Conservation (phyloP, 2,113 vertebrate genomes). For the Labeo catla region DNA sequence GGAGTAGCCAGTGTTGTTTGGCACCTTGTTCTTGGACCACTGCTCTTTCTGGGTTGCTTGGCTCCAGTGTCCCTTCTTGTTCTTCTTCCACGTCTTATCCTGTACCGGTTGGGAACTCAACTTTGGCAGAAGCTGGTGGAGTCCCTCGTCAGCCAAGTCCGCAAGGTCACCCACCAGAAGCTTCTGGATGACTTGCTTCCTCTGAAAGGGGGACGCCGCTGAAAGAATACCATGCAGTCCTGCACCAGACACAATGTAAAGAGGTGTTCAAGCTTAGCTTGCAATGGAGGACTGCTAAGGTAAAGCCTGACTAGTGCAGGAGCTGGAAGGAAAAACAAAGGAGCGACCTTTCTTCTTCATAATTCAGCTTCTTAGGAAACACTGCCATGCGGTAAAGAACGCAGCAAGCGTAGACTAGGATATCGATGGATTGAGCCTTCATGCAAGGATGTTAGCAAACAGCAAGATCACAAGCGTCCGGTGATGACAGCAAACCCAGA, state of each 20-base stretch:
- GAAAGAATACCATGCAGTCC: slow-evolving; percentile 64
- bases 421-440: slow-evolving; percentile 15
- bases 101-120: slow-evolving; percentile 50
- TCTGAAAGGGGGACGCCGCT: slow-evolving; percentile 64
- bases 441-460: slow-evolving; percentile 51
- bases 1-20: neutral
- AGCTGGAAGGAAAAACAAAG: neutral
- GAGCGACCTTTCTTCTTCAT: neutral
- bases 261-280: slow-evolving; percentile 16
- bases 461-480: slow-evolving; percentile 43
- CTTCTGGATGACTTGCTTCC: slow-evolving; percentile 73
- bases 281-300: neutral
- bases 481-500: slow-evolving; percentile 61
- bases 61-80: slow-evolving; percentile 47
- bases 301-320: slow-evolving; percentile 54
- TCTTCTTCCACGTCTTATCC: slow-evolving; percentile 54
- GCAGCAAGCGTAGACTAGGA: neutral
- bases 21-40: slow-evolving; percentile 27
- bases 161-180: slow-evolving; percentile 75
- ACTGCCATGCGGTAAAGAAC: slow-evolving; percentile 25
- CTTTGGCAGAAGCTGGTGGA: slow-evolving; percentile 70
- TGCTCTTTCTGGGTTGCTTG: slow-evolving; percentile 62
- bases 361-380: slow-evolving; percentile 15
- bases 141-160: slow-evolving; percentile 74
- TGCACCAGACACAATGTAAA: slow-evolving; percentile 71